Percentiles rank a stretch among this genome's conserved stretches.
These are phyloP conservation scores for Chromobotia macracanthus DNA, from an alignment of 2,797 vertebrate genomes.

Conservation along the genomic window DNA sequence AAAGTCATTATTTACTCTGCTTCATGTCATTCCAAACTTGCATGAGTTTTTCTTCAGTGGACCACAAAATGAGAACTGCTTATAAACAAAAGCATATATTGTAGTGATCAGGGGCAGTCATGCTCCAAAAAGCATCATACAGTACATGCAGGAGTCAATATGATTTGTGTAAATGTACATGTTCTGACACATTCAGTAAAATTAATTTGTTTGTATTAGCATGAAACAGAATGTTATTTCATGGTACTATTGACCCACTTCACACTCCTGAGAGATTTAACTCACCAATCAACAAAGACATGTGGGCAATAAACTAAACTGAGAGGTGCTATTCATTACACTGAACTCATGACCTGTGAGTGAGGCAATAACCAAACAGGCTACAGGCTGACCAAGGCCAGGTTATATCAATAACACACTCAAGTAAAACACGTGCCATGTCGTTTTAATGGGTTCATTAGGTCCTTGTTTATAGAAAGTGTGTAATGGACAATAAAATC, in stretches of 20 bases:
- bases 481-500: neutral
- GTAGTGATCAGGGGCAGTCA: too few relatives aligned
- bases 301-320: neutral
- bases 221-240: neutral
- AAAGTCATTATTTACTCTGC: neutral
- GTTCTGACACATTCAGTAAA: neutral
- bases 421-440: neutral
- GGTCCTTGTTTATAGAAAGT: neutral
- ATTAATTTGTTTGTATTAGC: neutral
- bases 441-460: neutral
- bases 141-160: neutral
- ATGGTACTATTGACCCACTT: neutral
- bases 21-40: too few relatives aligned
- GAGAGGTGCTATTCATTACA: slow-evolving; percentile 19
- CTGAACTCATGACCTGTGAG: slow-evolving; percentile 33
- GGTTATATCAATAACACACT: slow-evolving; percentile 20
- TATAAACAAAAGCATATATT: too few relatives aligned
- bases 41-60: too few relatives aligned
- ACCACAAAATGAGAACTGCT: neutral
- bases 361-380: slow-evolving; percentile 36
- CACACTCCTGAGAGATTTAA: neutral
- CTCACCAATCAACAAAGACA: slow-evolving; percentile 16
- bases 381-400: slow-evolving; percentile 34
- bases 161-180: too few relatives aligned
- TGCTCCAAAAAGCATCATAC: too few relatives aligned